These are phyloP conservation scores for Spatulosminthurus flaviceps DNA, from an alignment of 2,888 invertebrate species.

Conservation along the genomic window DNA sequence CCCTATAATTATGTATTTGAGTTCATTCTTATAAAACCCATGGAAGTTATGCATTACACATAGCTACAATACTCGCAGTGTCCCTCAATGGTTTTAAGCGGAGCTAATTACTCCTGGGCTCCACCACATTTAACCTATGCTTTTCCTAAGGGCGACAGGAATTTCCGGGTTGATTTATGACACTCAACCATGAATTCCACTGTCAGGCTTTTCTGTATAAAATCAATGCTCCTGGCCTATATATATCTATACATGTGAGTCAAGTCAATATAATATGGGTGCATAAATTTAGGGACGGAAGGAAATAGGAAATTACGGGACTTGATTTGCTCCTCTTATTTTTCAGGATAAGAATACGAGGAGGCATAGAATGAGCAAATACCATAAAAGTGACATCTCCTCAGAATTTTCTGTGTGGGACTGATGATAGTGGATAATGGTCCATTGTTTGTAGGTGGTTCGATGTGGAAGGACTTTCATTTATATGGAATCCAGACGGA, in stretches of 20 bases:
- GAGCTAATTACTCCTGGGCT: background rate
- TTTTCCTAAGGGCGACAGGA: background rate
- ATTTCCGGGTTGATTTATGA: background rate
- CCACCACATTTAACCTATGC: background rate
- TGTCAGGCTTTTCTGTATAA: no score
- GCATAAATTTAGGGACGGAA: no score
- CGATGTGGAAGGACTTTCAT: background rate
- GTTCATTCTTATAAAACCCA: no score
- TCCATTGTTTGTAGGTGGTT: background rate
- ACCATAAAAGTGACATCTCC: background rate
- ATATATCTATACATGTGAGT: no score
- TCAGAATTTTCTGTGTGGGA: background rate
- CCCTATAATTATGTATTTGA: no score
- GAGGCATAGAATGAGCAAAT: constrained; percentile 5
- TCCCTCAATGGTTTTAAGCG: background rate
- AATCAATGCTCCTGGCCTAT: no score
- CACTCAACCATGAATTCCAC: background rate
- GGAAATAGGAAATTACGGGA: background rate
- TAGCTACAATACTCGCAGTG: no score
- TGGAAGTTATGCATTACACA: no score
- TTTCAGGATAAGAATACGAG: background rate
- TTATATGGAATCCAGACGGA: no score
- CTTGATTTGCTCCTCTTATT: background rate
- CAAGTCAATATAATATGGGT: no score
- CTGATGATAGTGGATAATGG: background rate